These are phyloP conservation scores for Yasuhikotakia modesta DNA, from an alignment of 2,797 vertebrate species.

Conservation along the genomic window DNA sequence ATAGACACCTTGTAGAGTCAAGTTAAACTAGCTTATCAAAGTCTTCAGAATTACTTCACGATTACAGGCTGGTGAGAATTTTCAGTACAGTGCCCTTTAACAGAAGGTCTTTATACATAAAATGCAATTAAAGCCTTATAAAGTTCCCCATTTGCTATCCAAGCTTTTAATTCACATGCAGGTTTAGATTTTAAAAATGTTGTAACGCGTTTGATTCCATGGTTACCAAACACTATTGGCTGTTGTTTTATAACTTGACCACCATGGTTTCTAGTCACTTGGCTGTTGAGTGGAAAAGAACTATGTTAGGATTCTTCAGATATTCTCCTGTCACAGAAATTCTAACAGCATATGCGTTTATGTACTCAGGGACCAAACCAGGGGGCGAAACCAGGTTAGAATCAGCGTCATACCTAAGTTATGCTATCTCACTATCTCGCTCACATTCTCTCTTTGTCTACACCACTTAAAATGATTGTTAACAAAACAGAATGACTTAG, in stretches of 20 bases:
- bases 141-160: not conserved
- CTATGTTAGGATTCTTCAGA: not conserved
- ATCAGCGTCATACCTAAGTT: slow-evolving; percentile 22
- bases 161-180: not conserved
- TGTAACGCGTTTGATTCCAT: not conserved
- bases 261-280: too few species aligned
- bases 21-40: too few species aligned
- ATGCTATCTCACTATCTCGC: not conserved
- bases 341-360: not conserved
- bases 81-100: too few species aligned
- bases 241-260: not conserved
- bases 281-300: not conserved
- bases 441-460: not conserved
- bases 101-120: too few species aligned
- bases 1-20: not conserved
- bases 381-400: slow-evolving; percentile 48
- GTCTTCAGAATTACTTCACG: too few species aligned
- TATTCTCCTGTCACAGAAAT: not conserved
- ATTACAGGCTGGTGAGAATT: too few species aligned
- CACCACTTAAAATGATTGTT: slow-evolving; percentile 37
- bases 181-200: not conserved
- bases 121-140: too few species aligned
- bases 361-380: not conserved
- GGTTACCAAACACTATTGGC: too few species aligned
- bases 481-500: slow-evolving; percentile 48